These are phyloP conservation scores for Lysandra bellargus DNA, from an alignment of 2,888 invertebrate species.

Conservation along the genomic window DNA sequence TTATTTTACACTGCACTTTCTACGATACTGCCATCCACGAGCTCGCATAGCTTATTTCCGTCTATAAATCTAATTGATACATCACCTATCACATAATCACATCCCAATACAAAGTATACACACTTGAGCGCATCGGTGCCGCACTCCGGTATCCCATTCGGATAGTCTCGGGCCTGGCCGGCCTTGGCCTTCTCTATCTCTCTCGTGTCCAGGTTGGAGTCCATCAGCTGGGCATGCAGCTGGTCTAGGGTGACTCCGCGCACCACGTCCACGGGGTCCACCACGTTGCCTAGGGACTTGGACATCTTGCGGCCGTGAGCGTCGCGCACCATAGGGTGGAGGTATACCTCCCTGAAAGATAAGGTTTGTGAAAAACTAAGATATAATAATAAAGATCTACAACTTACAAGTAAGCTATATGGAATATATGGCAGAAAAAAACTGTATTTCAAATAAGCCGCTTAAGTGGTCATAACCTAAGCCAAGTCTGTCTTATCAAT, in stretches of 20 bases:
- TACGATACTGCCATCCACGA: too few species aligned
- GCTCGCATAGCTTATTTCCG: too few species aligned
- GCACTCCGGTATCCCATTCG: slow-evolving; percentile 97
- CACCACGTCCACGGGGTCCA: slow-evolving; percentile 98
- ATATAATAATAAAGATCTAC: too few species aligned
- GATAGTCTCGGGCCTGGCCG: slow-evolving; percentile 90
- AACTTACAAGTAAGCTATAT: too few species aligned
- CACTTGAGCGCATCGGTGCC: slow-evolving; percentile 96
- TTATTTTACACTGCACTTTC: too few species aligned
- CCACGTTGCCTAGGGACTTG: slow-evolving; percentile 98
- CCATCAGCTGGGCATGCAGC: slow-evolving; percentile 85
- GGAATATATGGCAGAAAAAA: too few species aligned
- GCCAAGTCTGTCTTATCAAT: too few species aligned
- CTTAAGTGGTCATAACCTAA: too few species aligned
- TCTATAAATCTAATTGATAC: too few species aligned
- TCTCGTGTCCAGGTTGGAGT: slow-evolving; percentile 91
- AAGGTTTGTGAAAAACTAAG: too few species aligned
- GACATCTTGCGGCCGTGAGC: slow-evolving; percentile 99
- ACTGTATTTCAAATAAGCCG: too few species aligned
- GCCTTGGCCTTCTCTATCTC: slow-evolving; percentile 89
- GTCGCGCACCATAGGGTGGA: slow-evolving; percentile 98
- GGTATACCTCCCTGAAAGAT: slow-evolving; percentile 86
- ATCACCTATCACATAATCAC: too few species aligned
- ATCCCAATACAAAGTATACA: slow-evolving; percentile 48
- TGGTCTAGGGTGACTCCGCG: slow-evolving; percentile 90